Evolutionary conservation across 2,113 vertebrate species (phyloP).

Genomic region (Lepisosteus osseus): DNA sequence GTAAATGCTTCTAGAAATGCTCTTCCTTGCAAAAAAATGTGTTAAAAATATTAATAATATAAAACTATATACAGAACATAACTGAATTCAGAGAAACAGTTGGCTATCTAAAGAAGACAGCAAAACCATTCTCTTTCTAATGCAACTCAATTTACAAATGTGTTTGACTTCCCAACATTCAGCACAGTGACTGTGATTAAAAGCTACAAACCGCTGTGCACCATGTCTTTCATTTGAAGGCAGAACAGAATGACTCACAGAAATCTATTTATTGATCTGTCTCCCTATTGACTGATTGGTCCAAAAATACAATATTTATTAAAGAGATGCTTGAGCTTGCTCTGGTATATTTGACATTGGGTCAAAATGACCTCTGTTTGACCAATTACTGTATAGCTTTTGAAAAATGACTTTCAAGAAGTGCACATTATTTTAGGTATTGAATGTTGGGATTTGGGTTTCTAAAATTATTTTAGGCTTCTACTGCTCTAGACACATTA

Average conservation of each 20-base stretch:
- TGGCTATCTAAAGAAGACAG: background rate
- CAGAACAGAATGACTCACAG: conserved; percentile 11
- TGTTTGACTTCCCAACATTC: no score
- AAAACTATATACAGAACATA: no score
- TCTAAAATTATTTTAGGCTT: background rate
- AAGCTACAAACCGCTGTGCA: background rate
- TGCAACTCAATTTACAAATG: background rate
- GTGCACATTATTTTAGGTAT: background rate
- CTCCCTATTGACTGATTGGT: conserved; percentile 14
- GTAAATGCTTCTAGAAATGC: no score
- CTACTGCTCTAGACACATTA: conserved; percentile 7
- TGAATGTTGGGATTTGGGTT: background rate
- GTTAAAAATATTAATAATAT: no score
- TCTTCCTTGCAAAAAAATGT: no score
- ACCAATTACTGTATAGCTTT: background rate
- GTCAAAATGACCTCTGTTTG: conserved; percentile 11
- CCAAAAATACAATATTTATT: conserved; percentile 6
- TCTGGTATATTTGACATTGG: conserved; percentile 11
- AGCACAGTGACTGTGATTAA: background rate
- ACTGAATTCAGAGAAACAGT: no score
- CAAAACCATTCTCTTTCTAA: background rate
- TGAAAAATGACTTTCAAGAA: background rate
- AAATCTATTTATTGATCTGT: conserved; percentile 16
- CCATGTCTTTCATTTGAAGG: background rate
- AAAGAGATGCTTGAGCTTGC: conserved; percentile 5